Evolutionary conservation across 2,797 vertebrate genomes (phyloP).

Genomic region (Phyllotis vaccarum): DNA sequence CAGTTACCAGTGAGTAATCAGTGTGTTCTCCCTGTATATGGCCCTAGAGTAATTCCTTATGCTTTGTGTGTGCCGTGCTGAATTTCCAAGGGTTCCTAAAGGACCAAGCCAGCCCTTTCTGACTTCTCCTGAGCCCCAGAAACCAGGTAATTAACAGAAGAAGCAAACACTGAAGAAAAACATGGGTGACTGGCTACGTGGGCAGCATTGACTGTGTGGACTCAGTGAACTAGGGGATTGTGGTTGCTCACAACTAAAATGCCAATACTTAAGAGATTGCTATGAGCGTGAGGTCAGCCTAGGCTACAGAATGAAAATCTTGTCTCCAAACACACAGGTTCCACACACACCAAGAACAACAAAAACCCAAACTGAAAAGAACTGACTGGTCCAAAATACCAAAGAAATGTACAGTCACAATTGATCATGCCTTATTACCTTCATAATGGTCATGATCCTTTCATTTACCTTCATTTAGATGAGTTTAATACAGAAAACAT

Average conservation of each 20-base stretch:
- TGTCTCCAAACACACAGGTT: neutral
- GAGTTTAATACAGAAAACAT: neutral
- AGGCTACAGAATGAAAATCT: neutral
- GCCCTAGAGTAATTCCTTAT: neutral
- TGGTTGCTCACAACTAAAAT: neutral
- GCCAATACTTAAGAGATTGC: neutral
- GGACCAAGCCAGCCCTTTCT: neutral
- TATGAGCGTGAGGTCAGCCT: neutral
- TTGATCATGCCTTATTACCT: no score
- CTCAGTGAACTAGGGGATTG: neutral
- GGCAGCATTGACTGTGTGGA: neutral
- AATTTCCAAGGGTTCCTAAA: neutral
- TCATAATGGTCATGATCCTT: neutral
- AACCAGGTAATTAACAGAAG: neutral
- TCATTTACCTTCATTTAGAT: neutral
- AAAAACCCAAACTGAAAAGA: neutral
- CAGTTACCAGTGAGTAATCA: slow-evolving; percentile 83
- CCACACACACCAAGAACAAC: neutral
- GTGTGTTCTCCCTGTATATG: neutral
- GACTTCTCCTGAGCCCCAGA: neutral
- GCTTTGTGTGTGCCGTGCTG: neutral
- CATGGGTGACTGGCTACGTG: neutral
- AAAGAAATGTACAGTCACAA: neutral
- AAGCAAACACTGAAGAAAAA: neutral
- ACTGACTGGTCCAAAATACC: neutral